These are phyloP conservation scores for Scyliorhinus canicula DNA, from an alignment of 2,797 vertebrate genomes.

Conservation along the genomic window DNA sequence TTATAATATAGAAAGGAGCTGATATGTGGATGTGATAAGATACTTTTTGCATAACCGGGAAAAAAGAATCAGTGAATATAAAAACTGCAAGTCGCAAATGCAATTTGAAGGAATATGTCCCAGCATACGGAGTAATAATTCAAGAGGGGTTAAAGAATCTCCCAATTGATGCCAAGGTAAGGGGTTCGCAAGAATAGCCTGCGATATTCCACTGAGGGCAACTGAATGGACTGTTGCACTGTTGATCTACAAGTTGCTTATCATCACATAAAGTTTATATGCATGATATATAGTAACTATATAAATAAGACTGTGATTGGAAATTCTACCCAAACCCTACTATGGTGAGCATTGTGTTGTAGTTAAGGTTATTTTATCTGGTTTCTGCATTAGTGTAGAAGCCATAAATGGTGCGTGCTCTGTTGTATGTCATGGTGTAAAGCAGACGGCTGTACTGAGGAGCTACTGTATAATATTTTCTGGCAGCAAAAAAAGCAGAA, in stretches of 20 bases:
- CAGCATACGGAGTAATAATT: background rate
- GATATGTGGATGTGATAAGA: background rate
- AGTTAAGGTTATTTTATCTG: background rate
- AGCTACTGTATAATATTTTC: constrained; percentile 31
- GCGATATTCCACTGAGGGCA: background rate
- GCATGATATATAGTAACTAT: background rate
- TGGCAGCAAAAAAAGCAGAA: constrained; percentile 25
- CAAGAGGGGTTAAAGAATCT: background rate
- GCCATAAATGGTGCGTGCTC: constrained; percentile 22
- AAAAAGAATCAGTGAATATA: background rate
- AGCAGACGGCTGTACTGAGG: constrained; percentile 24
- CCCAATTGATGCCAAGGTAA: background rate
- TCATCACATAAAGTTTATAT: background rate
- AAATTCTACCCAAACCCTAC: background rate
- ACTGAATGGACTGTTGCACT: background rate
- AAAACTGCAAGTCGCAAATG: background rate
- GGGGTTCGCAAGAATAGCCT: background rate
- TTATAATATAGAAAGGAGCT: background rate
- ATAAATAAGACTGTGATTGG: background rate
- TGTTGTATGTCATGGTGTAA: constrained; percentile 24
- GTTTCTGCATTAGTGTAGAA: background rate
- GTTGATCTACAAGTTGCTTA: background rate
- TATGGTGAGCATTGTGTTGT: background rate
- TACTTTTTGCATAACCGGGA: background rate
- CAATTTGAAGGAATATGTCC: background rate